Conservation (phyloP, 1,140 invertebrate genomes). For the Propsilocerus akamusi region DNA sequence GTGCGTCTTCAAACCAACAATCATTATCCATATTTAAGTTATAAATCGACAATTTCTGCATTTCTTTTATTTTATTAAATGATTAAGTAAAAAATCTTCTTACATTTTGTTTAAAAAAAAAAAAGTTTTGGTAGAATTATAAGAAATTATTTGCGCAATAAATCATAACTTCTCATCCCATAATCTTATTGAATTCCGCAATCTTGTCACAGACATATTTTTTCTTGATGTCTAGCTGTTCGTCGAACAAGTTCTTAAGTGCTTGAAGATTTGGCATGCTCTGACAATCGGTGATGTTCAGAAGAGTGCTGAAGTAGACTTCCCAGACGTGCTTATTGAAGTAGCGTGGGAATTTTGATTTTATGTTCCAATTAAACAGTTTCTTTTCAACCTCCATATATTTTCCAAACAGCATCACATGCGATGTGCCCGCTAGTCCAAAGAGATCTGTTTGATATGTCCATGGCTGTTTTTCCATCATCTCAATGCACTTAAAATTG, state of each 20-base stretch:
- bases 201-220: constrained; percentile 14
- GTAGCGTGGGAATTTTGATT: constrained; percentile 27
- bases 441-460: constrained; percentile 84
- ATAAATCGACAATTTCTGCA: too few species aligned
- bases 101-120: too few species aligned
- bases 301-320: constrained; percentile 38
- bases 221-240: constrained; percentile 30
- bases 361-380: constrained; percentile 13
- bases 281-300: constrained; percentile 49
- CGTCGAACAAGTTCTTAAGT: constrained; percentile 38
- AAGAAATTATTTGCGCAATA: too few species aligned
- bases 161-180: too few species aligned
- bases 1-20: background rate
- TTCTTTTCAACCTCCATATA: constrained; percentile 67
- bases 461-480: constrained; percentile 73
- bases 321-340: constrained; percentile 43
- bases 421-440: constrained; percentile 68
- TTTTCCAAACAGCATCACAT: constrained; percentile 67
- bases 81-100: too few species aligned
- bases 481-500: constrained; percentile 69
- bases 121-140: too few species aligned
- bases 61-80: too few species aligned
- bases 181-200: constrained; percentile 10
- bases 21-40: too few species aligned
- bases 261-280: constrained; percentile 41